Base-by-base conservation (phyloP, 2,888 invertebrate genomes). In the Willowsia nigromaculata region DNA sequence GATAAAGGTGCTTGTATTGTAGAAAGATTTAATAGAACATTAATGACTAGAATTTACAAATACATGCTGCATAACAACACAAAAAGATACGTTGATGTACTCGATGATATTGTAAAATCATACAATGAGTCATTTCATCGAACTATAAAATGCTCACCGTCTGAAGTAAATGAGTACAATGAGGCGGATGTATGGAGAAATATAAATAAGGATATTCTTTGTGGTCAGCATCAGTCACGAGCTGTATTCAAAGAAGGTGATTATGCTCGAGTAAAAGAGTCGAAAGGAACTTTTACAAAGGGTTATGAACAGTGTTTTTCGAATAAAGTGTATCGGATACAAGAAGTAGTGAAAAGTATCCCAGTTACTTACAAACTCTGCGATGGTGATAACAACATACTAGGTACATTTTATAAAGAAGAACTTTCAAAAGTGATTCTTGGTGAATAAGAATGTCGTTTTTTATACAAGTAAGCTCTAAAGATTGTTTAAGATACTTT, bases 21-120 rank as follows among this genome's bases (percentile, higher is more conserved):
- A 18, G 90, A 91, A 83, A 22, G 82, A 5, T 91, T 90, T 59
- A 89, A 91, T 53, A 2, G 74, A 3, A 90, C 89, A 11, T 11
- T 91, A 25, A 25, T 87, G 56, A 76, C 22, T 1, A 78, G 53
- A 47, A 18, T 91, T 0, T 50, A 25, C 18, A 88, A 80, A 59
- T 90, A 88, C 50, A 65, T 89, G 40, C 74, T 74, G 15, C 53
- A 37, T 13, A 53, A 6, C 22, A 59, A 71, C 3, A 62, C 85
- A 15, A 83, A 85, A 53, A 18, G 53, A 0, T 90, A 81, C 59
- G 47, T 85, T 15, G 76, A 90, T 30, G 65, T 80, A 18, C 18
- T 91, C 9, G 18, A 25, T 0, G 27, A 74, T 11, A 30, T 89
- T 11, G 18, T 89, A 1, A 1, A 50, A 1, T 81, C 85, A 1